Evolutionary conservation across 2,888 invertebrate species (phyloP).

Genomic region (Saturnia pavonia): DNA sequence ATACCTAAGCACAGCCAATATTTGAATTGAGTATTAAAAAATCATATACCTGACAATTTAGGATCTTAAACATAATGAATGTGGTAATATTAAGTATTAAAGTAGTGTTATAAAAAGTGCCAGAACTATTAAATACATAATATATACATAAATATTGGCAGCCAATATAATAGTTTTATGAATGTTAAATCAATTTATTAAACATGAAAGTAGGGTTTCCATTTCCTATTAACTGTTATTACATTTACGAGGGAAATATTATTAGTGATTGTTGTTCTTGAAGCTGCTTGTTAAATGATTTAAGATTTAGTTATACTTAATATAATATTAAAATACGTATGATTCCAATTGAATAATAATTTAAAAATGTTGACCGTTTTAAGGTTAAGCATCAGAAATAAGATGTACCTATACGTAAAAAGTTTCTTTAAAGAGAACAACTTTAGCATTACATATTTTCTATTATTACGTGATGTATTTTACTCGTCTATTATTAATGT

Average conservation of each 20-base stretch:
- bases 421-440: constrained; percentile 34
- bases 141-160: constrained; percentile 16
- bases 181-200: neutral
- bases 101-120: constrained; percentile 69
- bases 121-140: constrained; percentile 48
- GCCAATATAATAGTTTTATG: neutral
- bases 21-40: neutral
- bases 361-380: constrained; percentile 14
- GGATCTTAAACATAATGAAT: constrained; percentile 22
- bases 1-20: neutral
- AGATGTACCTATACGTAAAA: neutral
- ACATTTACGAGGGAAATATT: neutral
- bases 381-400: constrained; percentile 10
- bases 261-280: neutral
- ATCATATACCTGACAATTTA: constrained; percentile 8
- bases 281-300: neutral
- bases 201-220: neutral
- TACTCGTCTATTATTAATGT: constrained; percentile 42
- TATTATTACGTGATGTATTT: constrained; percentile 32
- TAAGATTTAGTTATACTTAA: neutral
- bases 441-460: constrained; percentile 33
- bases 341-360: neutral
- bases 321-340: neutral
- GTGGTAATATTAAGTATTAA: constrained; percentile 45
- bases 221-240: neutral